These are phyloP conservation scores for Centropristis striata DNA, from an alignment of 2,113 vertebrate genomes.

Conservation along the genomic window DNA sequence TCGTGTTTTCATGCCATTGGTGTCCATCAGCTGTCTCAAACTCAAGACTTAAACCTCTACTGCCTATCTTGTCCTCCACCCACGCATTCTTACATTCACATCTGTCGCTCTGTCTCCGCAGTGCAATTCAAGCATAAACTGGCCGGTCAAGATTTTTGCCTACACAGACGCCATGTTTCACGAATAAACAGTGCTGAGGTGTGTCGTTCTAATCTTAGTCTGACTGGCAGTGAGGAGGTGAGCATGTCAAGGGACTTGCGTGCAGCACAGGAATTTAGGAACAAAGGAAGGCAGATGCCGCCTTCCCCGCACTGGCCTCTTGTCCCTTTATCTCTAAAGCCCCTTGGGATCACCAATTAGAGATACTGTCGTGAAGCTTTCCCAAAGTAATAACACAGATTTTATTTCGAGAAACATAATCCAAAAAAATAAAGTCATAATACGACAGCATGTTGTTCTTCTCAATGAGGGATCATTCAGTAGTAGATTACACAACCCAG, in stretches of 20 bases:
- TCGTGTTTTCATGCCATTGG: constrained; percentile 74
- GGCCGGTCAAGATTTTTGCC: constrained; percentile 74
- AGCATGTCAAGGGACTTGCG: constrained; percentile 79
- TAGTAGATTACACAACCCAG: constrained; percentile 67
- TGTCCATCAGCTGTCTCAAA: constrained; percentile 57
- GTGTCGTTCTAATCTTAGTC: constrained; percentile 64
- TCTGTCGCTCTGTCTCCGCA: constrained; percentile 41
- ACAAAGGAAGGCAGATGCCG: constrained; percentile 78
- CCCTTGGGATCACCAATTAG: constrained; percentile 50
- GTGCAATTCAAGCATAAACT: constrained; percentile 70
- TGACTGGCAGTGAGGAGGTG: constrained; percentile 62
- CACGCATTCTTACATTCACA: constrained; percentile 47
- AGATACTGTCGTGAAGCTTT: constrained; percentile 23
- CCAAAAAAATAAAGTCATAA: constrained; percentile 21
- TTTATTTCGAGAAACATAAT: constrained; percentile 35
- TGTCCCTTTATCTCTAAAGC: constrained; percentile 68
- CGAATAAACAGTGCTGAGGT: constrained; percentile 51
- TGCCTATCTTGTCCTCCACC: constrained; percentile 61
- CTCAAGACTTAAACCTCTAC: constrained; percentile 43
- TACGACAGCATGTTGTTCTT: constrained; percentile 40
- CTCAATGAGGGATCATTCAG: constrained; percentile 64
- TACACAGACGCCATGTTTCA: constrained; percentile 41
- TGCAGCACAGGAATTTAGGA: constrained; percentile 77
- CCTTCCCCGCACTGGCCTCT: constrained; percentile 48
- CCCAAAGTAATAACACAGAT: constrained; percentile 28